Percentiles rank a stretch among this genome's conserved stretches.
These are phyloP conservation scores for Percina caprodes DNA, from an alignment of 2,113 vertebrate genomes.

Conservation along the genomic window DNA sequence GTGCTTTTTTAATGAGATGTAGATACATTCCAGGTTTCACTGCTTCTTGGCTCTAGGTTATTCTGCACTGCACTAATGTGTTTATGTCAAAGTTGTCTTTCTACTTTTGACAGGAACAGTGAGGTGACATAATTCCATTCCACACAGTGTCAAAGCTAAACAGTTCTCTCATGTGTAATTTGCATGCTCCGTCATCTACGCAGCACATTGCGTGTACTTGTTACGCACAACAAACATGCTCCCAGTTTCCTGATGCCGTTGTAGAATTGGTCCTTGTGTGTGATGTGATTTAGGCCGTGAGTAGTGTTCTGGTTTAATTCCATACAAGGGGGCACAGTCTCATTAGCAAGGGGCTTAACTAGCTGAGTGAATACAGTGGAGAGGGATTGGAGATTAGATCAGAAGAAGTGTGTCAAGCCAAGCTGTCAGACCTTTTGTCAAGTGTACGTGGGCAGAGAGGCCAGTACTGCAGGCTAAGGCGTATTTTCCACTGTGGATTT, in stretches of 20 bases:
- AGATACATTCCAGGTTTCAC: not conserved
- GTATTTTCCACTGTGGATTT: no score
- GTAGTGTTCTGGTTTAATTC: constrained; percentile 69
- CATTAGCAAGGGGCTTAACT: constrained; percentile 74
- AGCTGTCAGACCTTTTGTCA: constrained; percentile 70
- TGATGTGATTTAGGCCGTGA: constrained; percentile 57
- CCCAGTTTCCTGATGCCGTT: constrained; percentile 35
- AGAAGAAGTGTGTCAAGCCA: constrained; percentile 75
- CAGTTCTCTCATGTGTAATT: not conserved
- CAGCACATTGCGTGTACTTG: constrained; percentile 2
- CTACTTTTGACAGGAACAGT: not conserved
- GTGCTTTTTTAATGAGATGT: not conserved
- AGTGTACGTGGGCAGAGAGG: constrained; percentile 57
- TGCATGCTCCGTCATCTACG: not conserved
- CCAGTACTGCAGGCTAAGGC: constrained; percentile 5
- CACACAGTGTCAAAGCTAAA: not conserved
- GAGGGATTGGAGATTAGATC: constrained; percentile 76
- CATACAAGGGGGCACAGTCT: constrained; percentile 68
- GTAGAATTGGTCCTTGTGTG: constrained; percentile 39
- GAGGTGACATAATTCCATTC: not conserved
- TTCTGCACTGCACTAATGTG: not conserved
- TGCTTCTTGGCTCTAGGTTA: not conserved
- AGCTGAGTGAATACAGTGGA: constrained; percentile 72
- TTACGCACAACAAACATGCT: constrained; percentile 25
- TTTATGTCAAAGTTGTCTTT: not conserved